A percentile compares a stretch with the other conserved stretches of the same genome.
Conservation (phyloP, 1,140 invertebrate genomes). For the Musca domestica region DNA sequence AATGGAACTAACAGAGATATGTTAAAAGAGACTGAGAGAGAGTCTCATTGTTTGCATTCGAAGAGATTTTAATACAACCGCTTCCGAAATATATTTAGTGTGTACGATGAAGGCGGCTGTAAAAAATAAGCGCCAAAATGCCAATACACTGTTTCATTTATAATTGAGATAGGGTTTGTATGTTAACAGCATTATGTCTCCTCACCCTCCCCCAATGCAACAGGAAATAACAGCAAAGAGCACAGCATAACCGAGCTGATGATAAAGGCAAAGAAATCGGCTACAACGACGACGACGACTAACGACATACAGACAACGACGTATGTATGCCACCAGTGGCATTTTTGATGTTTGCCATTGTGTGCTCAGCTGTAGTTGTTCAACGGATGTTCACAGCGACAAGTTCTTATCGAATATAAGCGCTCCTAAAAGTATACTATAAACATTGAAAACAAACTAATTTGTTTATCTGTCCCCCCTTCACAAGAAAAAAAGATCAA, state of each 20-base stretch:
- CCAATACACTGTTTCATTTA: neutral
- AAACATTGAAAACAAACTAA: neutral
- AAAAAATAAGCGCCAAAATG: constrained; percentile 2
- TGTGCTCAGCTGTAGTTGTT: neutral
- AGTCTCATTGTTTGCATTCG: neutral
- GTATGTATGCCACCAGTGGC: neutral
- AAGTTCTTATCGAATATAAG: constrained; percentile 7
- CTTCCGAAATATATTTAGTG: no score
- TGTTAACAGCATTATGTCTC: no score
- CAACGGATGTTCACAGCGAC: constrained; percentile 6
- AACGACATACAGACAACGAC: no score
- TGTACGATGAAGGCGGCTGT: no score
- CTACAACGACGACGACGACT: neutral
- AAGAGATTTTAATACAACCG: neutral
- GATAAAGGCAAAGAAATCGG: neutral
- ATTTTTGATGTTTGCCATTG: constrained; percentile 12
- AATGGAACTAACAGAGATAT: neutral
- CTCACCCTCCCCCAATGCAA: neutral
- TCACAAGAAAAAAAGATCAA: no score
- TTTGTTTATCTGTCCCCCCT: no score
- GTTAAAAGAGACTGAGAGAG: neutral
- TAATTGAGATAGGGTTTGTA: no score
- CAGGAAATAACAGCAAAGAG: neutral
- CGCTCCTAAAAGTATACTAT: constrained; percentile 10
- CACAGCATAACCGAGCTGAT: neutral